Conservation (phyloP, 2,888 invertebrate genomes). For the Spilosoma lubricipeda region DNA sequence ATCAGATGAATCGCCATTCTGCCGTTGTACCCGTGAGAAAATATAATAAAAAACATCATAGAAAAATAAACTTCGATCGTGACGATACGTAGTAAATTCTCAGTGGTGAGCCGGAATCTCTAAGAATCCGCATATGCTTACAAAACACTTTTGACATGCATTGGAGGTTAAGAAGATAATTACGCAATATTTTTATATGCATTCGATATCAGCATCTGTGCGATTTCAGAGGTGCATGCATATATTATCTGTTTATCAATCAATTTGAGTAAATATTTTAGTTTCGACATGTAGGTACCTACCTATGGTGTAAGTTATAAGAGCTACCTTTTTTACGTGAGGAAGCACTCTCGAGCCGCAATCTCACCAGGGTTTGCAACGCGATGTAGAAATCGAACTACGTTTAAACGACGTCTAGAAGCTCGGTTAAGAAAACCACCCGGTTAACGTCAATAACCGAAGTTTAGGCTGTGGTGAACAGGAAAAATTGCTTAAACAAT, state of each 20-base stretch:
- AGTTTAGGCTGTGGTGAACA: no score
- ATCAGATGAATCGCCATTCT: constrained; percentile 65
- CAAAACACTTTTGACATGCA: constrained; percentile 43
- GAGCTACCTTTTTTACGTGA: no score
- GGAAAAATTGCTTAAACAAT: no score
- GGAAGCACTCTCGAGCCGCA: no score
- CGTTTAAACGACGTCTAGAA: no score
- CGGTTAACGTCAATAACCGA: no score
- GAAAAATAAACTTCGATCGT: constrained; percentile 66
- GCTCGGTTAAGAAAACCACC: no score
- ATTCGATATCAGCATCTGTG: neutral
- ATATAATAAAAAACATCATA: constrained; percentile 64
- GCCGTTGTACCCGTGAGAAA: constrained; percentile 77
- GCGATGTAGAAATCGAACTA: no score
- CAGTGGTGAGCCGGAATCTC: constrained; percentile 76
- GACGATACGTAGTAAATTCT: constrained; percentile 71
- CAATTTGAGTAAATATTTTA: no score
- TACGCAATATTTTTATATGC: neutral
- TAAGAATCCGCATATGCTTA: constrained; percentile 70
- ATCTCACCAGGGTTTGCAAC: no score
- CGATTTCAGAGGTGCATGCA: neutral
- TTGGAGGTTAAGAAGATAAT: neutral
- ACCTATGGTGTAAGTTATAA: neutral
- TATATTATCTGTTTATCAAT: neutral
- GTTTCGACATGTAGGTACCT: no score